Base-by-base conservation (phyloP, 1,140 invertebrate species). In the Kradibia gibbosae region DNA sequence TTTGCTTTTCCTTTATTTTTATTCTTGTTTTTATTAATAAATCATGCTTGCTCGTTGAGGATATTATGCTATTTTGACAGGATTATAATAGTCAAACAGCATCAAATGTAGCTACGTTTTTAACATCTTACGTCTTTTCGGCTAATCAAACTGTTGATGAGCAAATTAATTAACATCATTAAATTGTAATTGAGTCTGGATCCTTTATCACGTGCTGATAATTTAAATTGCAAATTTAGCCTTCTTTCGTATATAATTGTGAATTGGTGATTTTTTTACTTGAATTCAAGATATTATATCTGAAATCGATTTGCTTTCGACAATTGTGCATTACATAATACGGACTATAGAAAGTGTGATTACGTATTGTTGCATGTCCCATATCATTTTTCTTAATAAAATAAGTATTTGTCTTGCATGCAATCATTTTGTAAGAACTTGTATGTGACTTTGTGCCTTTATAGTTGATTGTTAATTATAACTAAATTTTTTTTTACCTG, bases 21-120 rank as follows among this genome's bases (percentile, higher is more conserved):
- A 22, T 11, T 25, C 17, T 39, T 31, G 3, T 17, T 57, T 22
- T 20, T 36, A 36, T 34, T 20, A n/a, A 55, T 13, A 28, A 36
- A 57, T 57, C 20, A 36, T 22, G 11, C 36, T 45, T 31, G 71
- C 31, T 31, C 4, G 50, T 7, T 62, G 28, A 3, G 10, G 2
- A 57, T 36, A 36, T 34, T 65, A 4, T 25, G 50, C 34, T 39
- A 17, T 39, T 36, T 75, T 75, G 53, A 70, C 3, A 70, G n/a
- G 20, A 70, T 70, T 67, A 1, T 70, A 70, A n/a, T 45, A 17
- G 39, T 42, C 20, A 45, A 67, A 70, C n/a, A 67, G 36, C 65
- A 31, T 60, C 10, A n/a, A 20, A 34, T 20, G 13, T 65, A 65
- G 31, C 20, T 55, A 34, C 28, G 15, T 36, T 65, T 65, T 20